phyloP scores from a whole-genome alignment of 2,888 invertebrate species.

The Dendrolimus houi region DNA sequence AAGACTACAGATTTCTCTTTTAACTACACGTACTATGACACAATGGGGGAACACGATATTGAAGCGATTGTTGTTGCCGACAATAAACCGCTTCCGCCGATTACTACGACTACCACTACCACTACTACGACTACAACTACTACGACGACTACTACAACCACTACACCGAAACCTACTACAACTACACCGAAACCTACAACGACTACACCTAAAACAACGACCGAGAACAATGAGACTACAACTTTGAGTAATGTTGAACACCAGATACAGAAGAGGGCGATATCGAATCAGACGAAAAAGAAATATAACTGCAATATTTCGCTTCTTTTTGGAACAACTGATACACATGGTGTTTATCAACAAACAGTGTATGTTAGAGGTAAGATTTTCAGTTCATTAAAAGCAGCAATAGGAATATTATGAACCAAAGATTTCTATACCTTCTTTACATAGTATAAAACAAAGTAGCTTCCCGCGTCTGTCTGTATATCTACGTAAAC shows the following conservation, averaged over 20 bases:
- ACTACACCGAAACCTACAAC: conserved; percentile 24
- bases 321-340: conserved; percentile 79
- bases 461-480: too few relatives aligned
- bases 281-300: conserved; percentile 29
- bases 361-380: conserved; percentile 81
- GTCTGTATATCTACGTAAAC: too few relatives aligned
- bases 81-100: conserved; percentile 76
- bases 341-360: conserved; percentile 84
- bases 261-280: conserved; percentile 32
- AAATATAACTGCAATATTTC: conserved; percentile 59
- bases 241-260: conserved; percentile 12
- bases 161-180: conserved; percentile 38
- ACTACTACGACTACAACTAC: conserved; percentile 62
- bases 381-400: conserved; percentile 34
- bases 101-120: conserved; percentile 62
- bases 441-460: too few relatives aligned
- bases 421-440: too few relatives aligned
- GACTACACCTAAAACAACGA: conserved; percentile 13
- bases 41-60: conserved; percentile 77
- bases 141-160: conserved; percentile 45
- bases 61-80: conserved; percentile 85
- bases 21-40: conserved; percentile 78
- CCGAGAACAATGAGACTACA: background rate
- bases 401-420: too few relatives aligned
- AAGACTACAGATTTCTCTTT: conserved; percentile 78